phyloP scores from a whole-genome alignment of 2,888 invertebrate species.

The Augiades crinisus region DNA sequence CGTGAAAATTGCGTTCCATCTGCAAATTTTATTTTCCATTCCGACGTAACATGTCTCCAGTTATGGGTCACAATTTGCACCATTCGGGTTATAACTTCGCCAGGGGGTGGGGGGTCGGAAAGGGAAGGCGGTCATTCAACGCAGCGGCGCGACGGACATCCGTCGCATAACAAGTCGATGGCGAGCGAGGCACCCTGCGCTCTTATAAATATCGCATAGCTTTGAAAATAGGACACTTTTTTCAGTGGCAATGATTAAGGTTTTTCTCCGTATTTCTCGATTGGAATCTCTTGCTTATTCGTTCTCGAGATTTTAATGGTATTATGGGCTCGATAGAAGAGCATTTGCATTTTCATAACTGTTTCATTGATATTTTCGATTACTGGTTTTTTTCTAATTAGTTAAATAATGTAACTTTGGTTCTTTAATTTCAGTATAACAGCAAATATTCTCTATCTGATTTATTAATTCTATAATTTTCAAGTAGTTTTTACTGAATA shows the following conservation, averaged over 20 bases:
- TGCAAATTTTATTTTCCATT: conserved; percentile 53
- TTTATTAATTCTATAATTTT: too few species aligned
- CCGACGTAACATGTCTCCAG: conserved; percentile 61
- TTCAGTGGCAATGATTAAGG: conserved; percentile 19
- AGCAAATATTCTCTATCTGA: too few species aligned
- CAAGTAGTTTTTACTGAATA: too few species aligned
- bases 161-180: conserved; percentile 82
- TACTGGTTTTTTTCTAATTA: too few species aligned
- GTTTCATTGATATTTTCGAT: too few species aligned
- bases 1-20: conserved; percentile 36
- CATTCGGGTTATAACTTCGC: conserved; percentile 69
- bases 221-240: conserved; percentile 47
- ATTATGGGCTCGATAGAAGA: background rate
- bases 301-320: background rate
- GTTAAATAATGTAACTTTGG: too few species aligned
- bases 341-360: too few species aligned
- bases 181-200: conserved; percentile 62
- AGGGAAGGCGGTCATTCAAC: conserved; percentile 80
- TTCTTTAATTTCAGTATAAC: too few species aligned
- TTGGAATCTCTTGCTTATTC: conserved; percentile 1
- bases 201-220: conserved; percentile 69
- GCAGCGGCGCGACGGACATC: conserved; percentile 81
- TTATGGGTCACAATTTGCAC: conserved; percentile 79
- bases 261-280: conserved; percentile 9
- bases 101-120: conserved; percentile 55